A percentile compares a stretch with the other conserved stretches of the same genome.
These are phyloP conservation scores for Budorcas taxicolor DNA, from an alignment of 2,113 vertebrate genomes.

Conservation along the genomic window DNA sequence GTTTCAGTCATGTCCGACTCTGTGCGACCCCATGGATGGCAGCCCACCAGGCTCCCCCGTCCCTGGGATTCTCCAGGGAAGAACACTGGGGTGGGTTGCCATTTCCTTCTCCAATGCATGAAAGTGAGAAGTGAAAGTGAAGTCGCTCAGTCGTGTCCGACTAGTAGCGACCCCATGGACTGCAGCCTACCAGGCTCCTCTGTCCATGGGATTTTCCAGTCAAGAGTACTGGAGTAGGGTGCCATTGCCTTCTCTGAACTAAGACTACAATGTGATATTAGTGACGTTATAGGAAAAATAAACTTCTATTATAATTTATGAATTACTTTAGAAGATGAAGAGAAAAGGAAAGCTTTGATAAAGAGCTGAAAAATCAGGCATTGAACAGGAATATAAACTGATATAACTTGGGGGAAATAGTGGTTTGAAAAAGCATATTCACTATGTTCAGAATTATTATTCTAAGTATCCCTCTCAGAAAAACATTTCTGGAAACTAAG, in stretches of 20 bases:
- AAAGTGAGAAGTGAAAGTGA: no score
- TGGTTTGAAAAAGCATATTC: not conserved
- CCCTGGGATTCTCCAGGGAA: no score
- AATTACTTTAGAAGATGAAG: not conserved
- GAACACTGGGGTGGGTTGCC: no score
- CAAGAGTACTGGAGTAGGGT: no score
- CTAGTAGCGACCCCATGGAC: no score
- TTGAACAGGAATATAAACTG: not conserved
- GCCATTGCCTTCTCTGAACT: not conserved
- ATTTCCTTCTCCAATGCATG: no score
- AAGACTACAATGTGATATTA: not conserved
- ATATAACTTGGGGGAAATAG: not conserved
- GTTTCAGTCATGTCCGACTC: accelerated
- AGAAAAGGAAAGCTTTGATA: not conserved
- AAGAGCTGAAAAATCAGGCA: not conserved
- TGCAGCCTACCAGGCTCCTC: no score
- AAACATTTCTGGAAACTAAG: not conserved
- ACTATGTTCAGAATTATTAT: not conserved
- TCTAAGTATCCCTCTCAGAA: not conserved
- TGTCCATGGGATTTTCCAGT: no score
- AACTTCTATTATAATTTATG: not conserved
- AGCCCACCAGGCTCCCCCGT: no score
- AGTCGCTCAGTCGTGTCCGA: no score
- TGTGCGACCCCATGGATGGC: no score
- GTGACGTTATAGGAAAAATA: not conserved